A percentile compares a stretch with the other conserved stretches of the same genome.
Conservation (phyloP, 2,888 invertebrate genomes). For the Sceliomorpha sp. region DNA sequence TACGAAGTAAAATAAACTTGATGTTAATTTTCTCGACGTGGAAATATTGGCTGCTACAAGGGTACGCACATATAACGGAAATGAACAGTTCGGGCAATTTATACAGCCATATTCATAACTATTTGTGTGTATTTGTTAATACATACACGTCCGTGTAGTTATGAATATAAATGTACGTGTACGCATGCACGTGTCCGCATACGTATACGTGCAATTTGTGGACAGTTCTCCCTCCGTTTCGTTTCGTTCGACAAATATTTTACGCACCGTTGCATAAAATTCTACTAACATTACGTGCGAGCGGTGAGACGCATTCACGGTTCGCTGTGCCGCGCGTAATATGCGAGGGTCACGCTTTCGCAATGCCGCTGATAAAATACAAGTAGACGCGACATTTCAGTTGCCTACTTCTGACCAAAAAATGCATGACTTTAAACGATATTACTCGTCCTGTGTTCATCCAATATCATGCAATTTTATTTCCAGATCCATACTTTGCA, state of each 20-base stretch:
- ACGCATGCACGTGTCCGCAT: too few species aligned
- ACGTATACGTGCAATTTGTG: conserved; percentile 14
- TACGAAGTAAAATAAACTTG: too few species aligned
- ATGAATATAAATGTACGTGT: too few species aligned
- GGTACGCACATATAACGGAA: conserved; percentile 13
- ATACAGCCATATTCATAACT: conserved; percentile 3
- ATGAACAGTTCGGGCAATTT: conserved; percentile 24
- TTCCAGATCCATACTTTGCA: too few species aligned
- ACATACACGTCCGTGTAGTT: too few species aligned
- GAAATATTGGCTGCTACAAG: conserved; percentile 22
- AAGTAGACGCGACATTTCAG: conserved; percentile 25
- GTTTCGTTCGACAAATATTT: conserved; percentile 58
- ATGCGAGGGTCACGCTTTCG: conserved; percentile 38
- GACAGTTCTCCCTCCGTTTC: conserved; percentile 16
- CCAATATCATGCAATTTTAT: neutral
- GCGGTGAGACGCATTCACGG: conserved; percentile 34
- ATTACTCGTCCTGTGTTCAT: too few species aligned
- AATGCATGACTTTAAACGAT: conserved; percentile 9
- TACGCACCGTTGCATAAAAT: conserved; percentile 57
- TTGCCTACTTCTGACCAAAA: conserved; percentile 29
- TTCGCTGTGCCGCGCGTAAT: conserved; percentile 20
- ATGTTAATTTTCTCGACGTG: too few species aligned
- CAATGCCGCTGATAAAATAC: conserved; percentile 27
- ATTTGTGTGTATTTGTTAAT: too few species aligned
- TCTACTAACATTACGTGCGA: conserved; percentile 43